Conservation (phyloP, 2,113 vertebrate genomes). For the Oncorhynchus keta region DNA sequence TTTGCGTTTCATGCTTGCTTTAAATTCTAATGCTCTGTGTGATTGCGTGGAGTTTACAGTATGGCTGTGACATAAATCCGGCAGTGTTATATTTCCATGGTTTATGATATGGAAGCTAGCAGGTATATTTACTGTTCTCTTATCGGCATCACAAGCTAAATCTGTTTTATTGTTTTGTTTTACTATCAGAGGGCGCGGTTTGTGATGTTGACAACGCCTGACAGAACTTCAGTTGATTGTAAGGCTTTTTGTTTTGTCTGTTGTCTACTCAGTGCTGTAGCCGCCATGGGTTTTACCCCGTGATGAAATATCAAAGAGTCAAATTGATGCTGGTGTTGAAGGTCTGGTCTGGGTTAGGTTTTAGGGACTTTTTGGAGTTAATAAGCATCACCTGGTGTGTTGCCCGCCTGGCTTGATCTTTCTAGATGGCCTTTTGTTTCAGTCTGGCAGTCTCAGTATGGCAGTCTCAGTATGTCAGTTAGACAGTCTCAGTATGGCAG, state of each 20-base stretch:
- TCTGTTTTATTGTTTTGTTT: not conserved
- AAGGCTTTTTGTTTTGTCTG: not conserved
- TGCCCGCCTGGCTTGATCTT: constrained; percentile 16
- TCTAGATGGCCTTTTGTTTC: constrained; percentile 56
- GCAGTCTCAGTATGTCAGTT: too few relatives aligned
- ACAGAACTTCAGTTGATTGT: constrained; percentile 27
- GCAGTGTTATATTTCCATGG: constrained; percentile 32
- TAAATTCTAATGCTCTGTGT: constrained; percentile 77
- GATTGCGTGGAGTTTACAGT: constrained; percentile 66
- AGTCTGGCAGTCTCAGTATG: too few relatives aligned
- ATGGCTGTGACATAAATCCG: constrained; percentile 48
- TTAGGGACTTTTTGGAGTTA: constrained; percentile 47
- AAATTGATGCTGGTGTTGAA: constrained; percentile 61
- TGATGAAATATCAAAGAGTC: constrained; percentile 62
- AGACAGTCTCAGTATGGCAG: too few relatives aligned
- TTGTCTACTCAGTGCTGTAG: not conserved
- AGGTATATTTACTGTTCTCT: not conserved
- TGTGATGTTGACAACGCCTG: constrained; percentile 6
- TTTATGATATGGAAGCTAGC: constrained; percentile 15
- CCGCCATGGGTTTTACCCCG: constrained; percentile 11
- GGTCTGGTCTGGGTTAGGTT: constrained; percentile 45
- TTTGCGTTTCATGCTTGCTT: constrained; percentile 82
- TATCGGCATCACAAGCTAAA: too few relatives aligned
- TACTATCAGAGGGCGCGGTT: not conserved
- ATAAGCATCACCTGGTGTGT: constrained; percentile 41